Evolutionary conservation across 2,888 invertebrate genomes (phyloP), one percentile per base, ranked within the genome.

Genomic region (Drosophila yooni): DNA sequence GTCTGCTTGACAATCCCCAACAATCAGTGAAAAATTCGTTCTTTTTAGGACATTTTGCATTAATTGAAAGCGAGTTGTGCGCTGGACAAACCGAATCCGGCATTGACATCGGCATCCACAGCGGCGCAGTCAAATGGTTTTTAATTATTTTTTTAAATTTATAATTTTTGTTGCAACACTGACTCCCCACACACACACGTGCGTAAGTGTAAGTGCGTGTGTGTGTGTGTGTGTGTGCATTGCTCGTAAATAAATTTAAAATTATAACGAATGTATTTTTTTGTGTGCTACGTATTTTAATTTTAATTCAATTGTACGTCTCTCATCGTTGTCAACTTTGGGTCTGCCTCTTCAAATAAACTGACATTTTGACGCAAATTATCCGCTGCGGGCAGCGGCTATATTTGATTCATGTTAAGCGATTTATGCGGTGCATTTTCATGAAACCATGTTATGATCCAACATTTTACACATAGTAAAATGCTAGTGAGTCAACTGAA

Each of bases 291-390:
- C 71, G 81, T 81, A 86, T 90, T 90, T 90, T 83, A 88, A 86
- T 90, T 90, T 87, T 88, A 90, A 90, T 87, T 90, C 90, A 90
- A 90, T 90, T 87, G 82, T 80, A 83, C 77, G 81, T 77, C 83
- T 77, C 80, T 82, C 84, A 74, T 69, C 74, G 74, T 63, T 40
- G 33, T 64, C 50, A 52, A 71, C 73, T 66, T 70, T 67, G 54
- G 66, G 65, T 54, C 63, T 58, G 72, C 52, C 82, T 77, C 89
- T 86, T 87, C 89, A 89, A 89, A 87, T 57, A 63, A 87, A 74
- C 88, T 71, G 88, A 83, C 85, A 89, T 73, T 82, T 89, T 85
- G 88, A 87, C 88, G 89, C 75, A 82, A 89, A 89, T 89, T 85
- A 89, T 88, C 85, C 88, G 70, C 70, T 67, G 73, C 66, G 79